phyloP scores from a whole-genome alignment of 1,140 invertebrate genomes.

The Adelges cooleyi region DNA sequence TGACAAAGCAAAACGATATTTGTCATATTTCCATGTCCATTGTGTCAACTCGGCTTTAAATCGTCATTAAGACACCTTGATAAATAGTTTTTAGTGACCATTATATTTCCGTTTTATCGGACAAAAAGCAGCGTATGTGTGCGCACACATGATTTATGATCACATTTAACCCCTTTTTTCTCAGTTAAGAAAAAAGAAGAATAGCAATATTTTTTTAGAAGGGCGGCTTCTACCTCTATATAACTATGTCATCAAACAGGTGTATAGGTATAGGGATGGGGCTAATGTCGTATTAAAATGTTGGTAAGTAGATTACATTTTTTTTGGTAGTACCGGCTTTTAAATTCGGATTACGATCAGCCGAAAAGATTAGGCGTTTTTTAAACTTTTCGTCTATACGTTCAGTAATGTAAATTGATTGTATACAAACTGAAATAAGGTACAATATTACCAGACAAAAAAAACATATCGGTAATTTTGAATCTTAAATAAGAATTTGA shows the following conservation, averaged over 20 bases:
- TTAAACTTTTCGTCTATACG: too few relatives aligned
- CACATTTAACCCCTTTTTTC: neutral
- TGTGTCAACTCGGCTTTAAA: slow-evolving; percentile 21
- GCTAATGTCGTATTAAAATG: neutral
- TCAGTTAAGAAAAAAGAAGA: neutral
- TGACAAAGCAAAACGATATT: slow-evolving; percentile 5
- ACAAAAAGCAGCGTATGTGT: slow-evolving; percentile 4
- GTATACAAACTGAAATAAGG: too few relatives aligned
- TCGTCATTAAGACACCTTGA: slow-evolving; percentile 22
- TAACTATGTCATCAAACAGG: neutral
- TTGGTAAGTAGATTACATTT: neutral
- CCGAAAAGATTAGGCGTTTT: too few relatives aligned
- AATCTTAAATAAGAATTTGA: too few relatives aligned
- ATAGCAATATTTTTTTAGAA: neutral
- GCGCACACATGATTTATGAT: slow-evolving; percentile 6
- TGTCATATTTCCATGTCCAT: slow-evolving; percentile 10
- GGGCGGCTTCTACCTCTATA: too few relatives aligned
- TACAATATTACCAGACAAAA: too few relatives aligned
- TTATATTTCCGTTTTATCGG: slow-evolving; percentile 21
- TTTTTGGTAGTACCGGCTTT: too few relatives aligned
- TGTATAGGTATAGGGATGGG: neutral
- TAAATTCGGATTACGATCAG: too few relatives aligned
- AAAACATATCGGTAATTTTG: too few relatives aligned
- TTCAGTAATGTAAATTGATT: too few relatives aligned
- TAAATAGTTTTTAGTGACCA: slow-evolving; percentile 20